Base-by-base conservation (phyloP, 1,140 invertebrate genomes). In the Cepaea nemoralis region DNA sequence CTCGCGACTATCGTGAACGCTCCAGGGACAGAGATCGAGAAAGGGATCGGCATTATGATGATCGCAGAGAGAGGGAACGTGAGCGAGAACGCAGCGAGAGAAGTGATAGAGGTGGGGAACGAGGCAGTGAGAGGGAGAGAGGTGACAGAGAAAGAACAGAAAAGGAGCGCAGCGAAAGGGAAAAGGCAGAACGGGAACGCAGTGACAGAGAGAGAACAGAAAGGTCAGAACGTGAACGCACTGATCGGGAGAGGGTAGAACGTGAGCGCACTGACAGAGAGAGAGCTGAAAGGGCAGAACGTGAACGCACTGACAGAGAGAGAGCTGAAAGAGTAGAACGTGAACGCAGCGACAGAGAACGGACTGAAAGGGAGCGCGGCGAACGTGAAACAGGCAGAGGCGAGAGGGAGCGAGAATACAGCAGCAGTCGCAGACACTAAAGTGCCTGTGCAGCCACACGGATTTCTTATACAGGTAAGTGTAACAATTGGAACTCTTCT, bases 41-140 rank as follows among this genome's bases (percentile, higher is more conserved):
- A 83, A 83, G 91, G 5, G 91, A 91, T 12, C 80, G 91, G 14
- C 90, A 91, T 73, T 91, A 91, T 69, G 78, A 80, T 14, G 78
- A 80, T 50, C 67, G 78, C 19, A 82, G 94, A 50, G 94, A 94
- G 79, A 92, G 96, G 78, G 95, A 94, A 86, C 93, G 96, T 59
- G 95, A 95, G 35, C 90, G 94, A 75, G 92, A 93, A 77, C 87
- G 92, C 19, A 93, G 77, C 83, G 89, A 82, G 85, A 85, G 76
- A 83, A 93, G 40, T 83, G 91, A 69, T 91, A 90, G 88, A 91
- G 89, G 39, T 86, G 88, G 88, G 91, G 22, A 90, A 92, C 24
- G 81, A 87, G 40, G 59, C 48, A 24, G 31, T 33, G 88, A 89
- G 31, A 37, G 84, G n/a, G 82, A 85, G 45, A 59, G 82, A 24